phyloP scores from a whole-genome alignment of 2,113 vertebrate species.

The Gymnarchus niloticus region DNA sequence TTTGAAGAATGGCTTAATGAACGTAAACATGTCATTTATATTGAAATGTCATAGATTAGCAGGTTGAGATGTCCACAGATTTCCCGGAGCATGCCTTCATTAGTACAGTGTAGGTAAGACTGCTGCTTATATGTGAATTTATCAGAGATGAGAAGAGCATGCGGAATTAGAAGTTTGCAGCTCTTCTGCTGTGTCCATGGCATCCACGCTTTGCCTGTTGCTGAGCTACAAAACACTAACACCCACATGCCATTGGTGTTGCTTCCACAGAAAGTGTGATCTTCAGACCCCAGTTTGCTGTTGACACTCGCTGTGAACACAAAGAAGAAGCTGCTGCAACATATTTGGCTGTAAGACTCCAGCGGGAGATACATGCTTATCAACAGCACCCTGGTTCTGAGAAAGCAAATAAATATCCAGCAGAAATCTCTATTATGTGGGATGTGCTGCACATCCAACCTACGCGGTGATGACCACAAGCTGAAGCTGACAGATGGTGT shows the following conservation, averaged over 20 bases:
- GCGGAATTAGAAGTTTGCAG: constrained; percentile 4
- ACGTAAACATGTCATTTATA: background rate
- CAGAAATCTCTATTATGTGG: background rate
- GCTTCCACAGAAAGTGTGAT: background rate
- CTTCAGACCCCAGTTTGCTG: background rate
- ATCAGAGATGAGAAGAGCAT: constrained; percentile 39
- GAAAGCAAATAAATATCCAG: background rate
- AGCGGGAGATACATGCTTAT: too few species aligned
- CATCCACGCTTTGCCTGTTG: background rate
- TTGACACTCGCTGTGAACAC: background rate
- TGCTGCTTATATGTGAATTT: constrained; percentile 57
- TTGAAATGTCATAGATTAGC: background rate
- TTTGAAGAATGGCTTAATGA: too few species aligned
- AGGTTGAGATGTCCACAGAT: constrained; percentile 18
- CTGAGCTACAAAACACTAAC: background rate
- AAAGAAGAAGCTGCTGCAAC: background rate
- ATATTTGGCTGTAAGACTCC: background rate
- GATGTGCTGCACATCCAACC: background rate
- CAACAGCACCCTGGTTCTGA: background rate
- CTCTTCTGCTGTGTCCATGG: constrained; percentile 7
- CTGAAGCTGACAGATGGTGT: constrained; percentile 1
- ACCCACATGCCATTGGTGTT: background rate
- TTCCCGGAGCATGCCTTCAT: constrained; percentile 38
- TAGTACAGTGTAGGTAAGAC: constrained; percentile 57
- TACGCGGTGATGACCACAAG: background rate